Evolutionary conservation across 1,140 invertebrate species (phyloP).

Genomic region (Akabosia matsudoensis): DNA sequence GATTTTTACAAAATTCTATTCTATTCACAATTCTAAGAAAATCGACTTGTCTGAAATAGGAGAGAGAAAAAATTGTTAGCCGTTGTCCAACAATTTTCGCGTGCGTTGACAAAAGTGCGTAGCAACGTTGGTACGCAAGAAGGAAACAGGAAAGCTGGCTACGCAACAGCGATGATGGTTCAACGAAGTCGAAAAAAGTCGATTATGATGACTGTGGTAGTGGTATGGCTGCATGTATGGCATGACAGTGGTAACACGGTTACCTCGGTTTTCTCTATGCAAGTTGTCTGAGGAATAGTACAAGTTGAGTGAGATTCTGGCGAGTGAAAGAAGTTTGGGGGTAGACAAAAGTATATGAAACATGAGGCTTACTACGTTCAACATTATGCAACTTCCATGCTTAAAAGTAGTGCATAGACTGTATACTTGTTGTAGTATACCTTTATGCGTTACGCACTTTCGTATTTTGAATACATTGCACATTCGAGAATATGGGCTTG

Average conservation of each 20-base stretch:
- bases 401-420: not conserved
- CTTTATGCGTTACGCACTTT: too few species aligned
- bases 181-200: not conserved
- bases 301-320: not conserved
- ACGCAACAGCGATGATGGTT: not conserved
- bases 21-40: too few species aligned
- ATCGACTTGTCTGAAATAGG: too few species aligned
- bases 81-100: too few species aligned
- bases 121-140: too few species aligned
- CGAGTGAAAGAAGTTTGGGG: not conserved
- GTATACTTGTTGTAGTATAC: not conserved
- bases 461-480: too few species aligned
- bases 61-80: too few species aligned
- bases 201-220: not conserved
- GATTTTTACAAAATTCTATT: too few species aligned
- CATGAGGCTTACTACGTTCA: not conserved
- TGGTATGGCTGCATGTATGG: not conserved
- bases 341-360: too few species aligned
- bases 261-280: conserved; percentile 11
- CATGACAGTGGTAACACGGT: conserved; percentile 15
- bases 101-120: too few species aligned
- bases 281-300: conserved; percentile 16
- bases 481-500: too few species aligned
- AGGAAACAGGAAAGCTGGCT: not conserved
- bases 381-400: conserved; percentile 2